These are phyloP conservation scores for Hypercompe scribonia DNA, from an alignment of 2,888 invertebrate species.

Conservation along the genomic window DNA sequence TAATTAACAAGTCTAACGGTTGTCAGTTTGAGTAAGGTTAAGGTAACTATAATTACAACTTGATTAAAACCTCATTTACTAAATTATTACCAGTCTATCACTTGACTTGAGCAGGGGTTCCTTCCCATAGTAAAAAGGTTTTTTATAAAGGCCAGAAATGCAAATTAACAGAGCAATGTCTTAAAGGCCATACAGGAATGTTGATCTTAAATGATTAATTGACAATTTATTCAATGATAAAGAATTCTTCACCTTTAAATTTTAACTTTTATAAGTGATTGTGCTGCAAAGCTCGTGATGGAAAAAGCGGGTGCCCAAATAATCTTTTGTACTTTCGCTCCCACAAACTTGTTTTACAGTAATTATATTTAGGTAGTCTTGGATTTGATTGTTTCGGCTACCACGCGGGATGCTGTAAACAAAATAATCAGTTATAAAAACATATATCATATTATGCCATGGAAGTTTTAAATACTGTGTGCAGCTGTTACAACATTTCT, in stretches of 20 bases:
- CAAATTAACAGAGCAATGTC: background rate
- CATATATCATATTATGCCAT: background rate
- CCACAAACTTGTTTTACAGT: slow-evolving; percentile 41
- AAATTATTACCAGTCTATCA: slow-evolving; percentile 5
- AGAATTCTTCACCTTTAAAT: slow-evolving; percentile 18
- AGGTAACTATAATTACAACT: slow-evolving; percentile 16
- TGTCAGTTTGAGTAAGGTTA: background rate
- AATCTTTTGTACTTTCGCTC: slow-evolving; percentile 61
- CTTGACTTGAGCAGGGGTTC: slow-evolving; percentile 13
- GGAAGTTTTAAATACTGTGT: background rate
- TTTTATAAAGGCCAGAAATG: background rate
- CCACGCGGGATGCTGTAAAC: slow-evolving; percentile 73
- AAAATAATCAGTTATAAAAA: slow-evolving; percentile 25
- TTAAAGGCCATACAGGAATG: slow-evolving; percentile 30
- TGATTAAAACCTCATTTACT: slow-evolving; percentile 16
- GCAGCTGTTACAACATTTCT: no score
- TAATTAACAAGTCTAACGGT: slow-evolving; percentile 37
- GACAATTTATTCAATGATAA: slow-evolving; percentile 7
- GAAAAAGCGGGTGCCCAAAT: slow-evolving; percentile 47
- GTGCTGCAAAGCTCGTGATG: slow-evolving; percentile 55
- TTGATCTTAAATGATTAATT: slow-evolving; percentile 43
- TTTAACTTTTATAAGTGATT: slow-evolving; percentile 33
- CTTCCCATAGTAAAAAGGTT: background rate
- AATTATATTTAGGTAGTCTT: slow-evolving; percentile 69
- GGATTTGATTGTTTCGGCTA: slow-evolving; percentile 69